Evolutionary conservation across 2,113 vertebrate species (phyloP).

Genomic region (Progne subis): DNA sequence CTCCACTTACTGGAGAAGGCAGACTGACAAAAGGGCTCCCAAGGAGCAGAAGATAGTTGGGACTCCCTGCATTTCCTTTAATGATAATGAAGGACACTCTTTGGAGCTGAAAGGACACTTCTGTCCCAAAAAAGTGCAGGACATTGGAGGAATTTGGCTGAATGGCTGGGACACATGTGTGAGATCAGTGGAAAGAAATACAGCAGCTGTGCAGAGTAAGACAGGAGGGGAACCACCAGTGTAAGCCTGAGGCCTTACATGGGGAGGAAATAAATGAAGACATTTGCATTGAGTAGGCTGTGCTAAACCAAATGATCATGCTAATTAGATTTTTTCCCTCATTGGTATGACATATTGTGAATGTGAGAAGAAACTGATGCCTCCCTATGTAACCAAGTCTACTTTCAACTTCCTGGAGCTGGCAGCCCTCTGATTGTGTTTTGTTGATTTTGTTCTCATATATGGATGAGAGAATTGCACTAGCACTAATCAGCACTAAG

Average conservation of each 20-base stretch:
- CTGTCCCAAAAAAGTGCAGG: background rate
- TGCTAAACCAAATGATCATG: background rate
- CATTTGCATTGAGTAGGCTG: slow-evolving; percentile 11
- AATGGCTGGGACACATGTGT: rapidly evolving
- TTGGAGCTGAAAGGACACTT: background rate
- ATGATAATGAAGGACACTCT: background rate
- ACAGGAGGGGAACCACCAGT: background rate
- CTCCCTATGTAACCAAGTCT: background rate
- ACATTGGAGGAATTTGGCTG: background rate
- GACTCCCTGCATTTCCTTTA: background rate
- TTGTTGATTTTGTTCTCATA: background rate
- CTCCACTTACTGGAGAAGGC: background rate
- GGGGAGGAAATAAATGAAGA: background rate
- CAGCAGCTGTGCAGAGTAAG: background rate
- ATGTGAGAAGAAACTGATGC: slow-evolving; percentile 1
- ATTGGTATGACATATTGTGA: background rate
- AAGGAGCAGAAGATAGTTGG: background rate
- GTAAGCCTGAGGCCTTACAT: background rate
- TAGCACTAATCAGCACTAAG: background rate
- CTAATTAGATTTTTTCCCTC: slow-evolving; percentile 6
- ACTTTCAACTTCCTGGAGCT: background rate
- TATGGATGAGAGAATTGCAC: background rate
- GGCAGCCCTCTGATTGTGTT: background rate
- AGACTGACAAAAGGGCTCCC: background rate
- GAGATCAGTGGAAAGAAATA: background rate